Evolutionary conservation across 2,113 vertebrate genomes (phyloP).

Genomic region (Anhinga anhinga): DNA sequence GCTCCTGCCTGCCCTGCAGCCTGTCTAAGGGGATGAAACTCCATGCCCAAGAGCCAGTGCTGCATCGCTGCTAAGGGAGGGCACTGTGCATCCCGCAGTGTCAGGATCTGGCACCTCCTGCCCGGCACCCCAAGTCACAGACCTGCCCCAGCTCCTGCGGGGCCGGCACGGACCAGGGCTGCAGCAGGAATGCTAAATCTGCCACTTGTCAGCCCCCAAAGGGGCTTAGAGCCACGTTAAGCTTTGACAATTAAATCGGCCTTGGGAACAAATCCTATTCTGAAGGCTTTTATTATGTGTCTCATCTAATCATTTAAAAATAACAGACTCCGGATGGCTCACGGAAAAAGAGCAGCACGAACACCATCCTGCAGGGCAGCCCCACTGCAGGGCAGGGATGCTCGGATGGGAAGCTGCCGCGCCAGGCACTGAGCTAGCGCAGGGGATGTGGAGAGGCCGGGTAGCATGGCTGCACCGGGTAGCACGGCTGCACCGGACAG

Average conservation of each 20-base stretch:
- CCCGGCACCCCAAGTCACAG: neutral
- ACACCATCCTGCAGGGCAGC: neutral
- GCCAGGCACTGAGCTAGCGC: neutral
- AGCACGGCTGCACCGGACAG: neutral
- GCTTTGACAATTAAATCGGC: conserved; percentile 61
- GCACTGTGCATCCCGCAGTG: rapidly evolving
- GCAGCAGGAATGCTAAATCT: neutral
- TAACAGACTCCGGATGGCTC: neutral
- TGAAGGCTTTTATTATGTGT: conserved; percentile 50
- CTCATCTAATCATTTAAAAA: conserved; percentile 43
- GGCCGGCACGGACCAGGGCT: neutral
- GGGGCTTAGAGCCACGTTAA: conserved; percentile 39
- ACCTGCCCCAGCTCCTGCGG: neutral
- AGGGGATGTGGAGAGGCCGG: neutral
- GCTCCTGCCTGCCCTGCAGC: neutral
- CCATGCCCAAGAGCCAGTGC: neutral
- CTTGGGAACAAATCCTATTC: conserved; percentile 64
- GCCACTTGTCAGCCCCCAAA: neutral
- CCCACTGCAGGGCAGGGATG: neutral
- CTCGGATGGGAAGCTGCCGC: neutral
- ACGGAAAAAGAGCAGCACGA: neutral
- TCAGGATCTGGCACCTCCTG: neutral
- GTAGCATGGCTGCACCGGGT: neutral
- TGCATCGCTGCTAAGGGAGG: neutral
- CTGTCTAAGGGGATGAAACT: neutral